phyloP scores from a whole-genome alignment of 2,888 invertebrate species.

The Tuberolachnus salignus region DNA sequence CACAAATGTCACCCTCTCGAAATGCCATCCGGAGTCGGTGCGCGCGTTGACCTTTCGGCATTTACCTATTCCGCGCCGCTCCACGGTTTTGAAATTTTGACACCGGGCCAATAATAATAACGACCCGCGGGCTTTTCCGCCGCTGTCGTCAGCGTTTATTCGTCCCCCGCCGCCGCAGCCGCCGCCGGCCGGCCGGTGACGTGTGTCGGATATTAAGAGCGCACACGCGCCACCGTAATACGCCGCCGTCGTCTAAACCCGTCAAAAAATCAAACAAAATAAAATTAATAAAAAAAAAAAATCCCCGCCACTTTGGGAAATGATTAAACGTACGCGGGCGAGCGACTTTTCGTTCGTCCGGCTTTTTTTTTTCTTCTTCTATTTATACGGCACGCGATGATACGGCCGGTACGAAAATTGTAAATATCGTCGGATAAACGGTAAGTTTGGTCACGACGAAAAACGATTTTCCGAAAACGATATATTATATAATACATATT shows the following conservation, averaged over 20 bases:
- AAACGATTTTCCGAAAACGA: no score
- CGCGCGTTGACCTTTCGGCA: conserved; percentile 50
- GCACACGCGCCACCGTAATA: background rate
- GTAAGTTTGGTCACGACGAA: no score
- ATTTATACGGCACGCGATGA: no score
- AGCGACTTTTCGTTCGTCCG: no score
- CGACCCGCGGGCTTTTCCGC: conserved; percentile 38
- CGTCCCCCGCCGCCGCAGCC: background rate
- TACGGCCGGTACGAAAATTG: no score
- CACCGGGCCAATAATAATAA: conserved; percentile 54
- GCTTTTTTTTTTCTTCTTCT: no score
- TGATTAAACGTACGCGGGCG: no score
- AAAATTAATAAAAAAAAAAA: conserved; percentile 13
- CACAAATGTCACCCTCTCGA: conserved; percentile 52
- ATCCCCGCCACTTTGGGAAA: background rate
- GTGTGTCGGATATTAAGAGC: conserved; percentile 44
- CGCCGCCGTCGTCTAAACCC: background rate
- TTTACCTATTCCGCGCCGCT: conserved; percentile 45
- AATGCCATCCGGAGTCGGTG: conserved; percentile 49
- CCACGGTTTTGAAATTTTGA: conserved; percentile 41
- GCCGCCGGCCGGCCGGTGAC: conserved; percentile 31
- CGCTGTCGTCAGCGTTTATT: conserved; percentile 44
- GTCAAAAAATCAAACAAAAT: no score
- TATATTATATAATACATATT: no score
- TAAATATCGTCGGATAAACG: no score